phyloP scores from a whole-genome alignment of 1,140 invertebrate genomes.

The Heliconius congener region DNA sequence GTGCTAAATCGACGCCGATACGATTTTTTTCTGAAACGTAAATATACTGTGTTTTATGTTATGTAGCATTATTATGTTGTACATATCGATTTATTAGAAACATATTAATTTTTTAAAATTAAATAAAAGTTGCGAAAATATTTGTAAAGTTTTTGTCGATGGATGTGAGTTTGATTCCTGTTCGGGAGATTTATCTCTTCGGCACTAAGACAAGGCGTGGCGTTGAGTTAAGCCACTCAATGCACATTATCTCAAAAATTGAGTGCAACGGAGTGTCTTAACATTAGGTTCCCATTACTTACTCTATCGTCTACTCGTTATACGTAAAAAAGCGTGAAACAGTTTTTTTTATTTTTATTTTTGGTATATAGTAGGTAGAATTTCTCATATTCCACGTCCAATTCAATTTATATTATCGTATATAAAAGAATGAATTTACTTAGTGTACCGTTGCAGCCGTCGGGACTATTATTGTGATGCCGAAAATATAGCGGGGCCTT shows the following conservation, averaged over 20 bases:
- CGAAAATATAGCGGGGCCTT: slow-evolving; percentile 19
- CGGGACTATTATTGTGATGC: slow-evolving; percentile 26
- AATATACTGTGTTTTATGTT: not conserved
- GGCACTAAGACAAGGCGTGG: no score
- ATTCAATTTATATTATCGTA: not conserved
- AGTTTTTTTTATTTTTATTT: not conserved
- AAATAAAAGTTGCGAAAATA: no score
- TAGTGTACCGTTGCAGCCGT: slow-evolving; percentile 23
- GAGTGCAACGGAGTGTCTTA: no score
- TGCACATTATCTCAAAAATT: no score
- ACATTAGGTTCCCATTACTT: no score
- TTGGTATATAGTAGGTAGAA: not conserved
- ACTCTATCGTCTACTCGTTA: no score
- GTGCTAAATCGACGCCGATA: not conserved
- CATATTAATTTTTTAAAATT: no score
- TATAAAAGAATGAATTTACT: slow-evolving; percentile 21
- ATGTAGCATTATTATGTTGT: not conserved
- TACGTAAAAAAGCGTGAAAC: no score
- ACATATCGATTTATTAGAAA: no score
- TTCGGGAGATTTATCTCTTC: not conserved
- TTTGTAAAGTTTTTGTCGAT: no score
- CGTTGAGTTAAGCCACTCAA: no score
- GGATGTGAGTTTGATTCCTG: not conserved
- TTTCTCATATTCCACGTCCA: not conserved
- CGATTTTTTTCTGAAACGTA: not conserved